phyloP scores from a whole-genome alignment of 92 coral and sea anemone species.

The Paragorgia papillata region DNA sequence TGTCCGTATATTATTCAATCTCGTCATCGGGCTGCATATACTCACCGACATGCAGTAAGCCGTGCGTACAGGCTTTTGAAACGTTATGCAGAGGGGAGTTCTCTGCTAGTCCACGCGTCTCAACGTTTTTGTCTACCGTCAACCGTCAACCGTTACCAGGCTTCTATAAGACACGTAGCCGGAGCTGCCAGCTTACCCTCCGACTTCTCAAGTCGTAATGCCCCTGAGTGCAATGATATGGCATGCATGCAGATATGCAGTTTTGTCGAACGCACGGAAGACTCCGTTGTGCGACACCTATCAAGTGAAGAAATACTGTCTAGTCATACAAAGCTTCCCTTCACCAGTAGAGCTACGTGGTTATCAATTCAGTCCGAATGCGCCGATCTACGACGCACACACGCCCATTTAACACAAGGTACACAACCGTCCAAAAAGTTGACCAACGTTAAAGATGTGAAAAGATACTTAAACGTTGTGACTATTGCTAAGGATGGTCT shows the following conservation, averaged over 20 bases:
- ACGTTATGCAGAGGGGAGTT: background rate
- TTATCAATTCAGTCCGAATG: conserved; percentile 23
- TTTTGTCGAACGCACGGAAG: conserved; percentile 12
- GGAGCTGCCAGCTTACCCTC: conserved; percentile 39
- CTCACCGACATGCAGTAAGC: background rate
- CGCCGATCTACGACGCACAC: conserved; percentile 25
- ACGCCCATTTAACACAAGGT: background rate
- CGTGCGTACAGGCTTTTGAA: conserved; percentile 11
- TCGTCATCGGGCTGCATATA: background rate
- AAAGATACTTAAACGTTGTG: conserved; percentile 5
- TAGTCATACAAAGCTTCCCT: background rate
- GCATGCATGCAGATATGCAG: conserved; percentile 47
- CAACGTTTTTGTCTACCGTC: conserved; percentile 30
- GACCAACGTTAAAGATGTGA: conserved; percentile 12
- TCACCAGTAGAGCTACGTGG: conserved; percentile 5
- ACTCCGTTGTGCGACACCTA: background rate
- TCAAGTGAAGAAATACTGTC: background rate
- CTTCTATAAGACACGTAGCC: conserved; percentile 33
- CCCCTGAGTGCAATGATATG: conserved; percentile 27
- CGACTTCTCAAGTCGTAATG: conserved; percentile 35
- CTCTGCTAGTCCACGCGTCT: conserved; percentile 1
- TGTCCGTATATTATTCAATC: background rate
- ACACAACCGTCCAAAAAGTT: background rate
- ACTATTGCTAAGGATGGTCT: conserved; percentile 11
- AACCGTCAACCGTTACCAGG: conserved; percentile 31